A percentile compares a stretch with the other conserved stretches of the same genome.
phyloP scores from a whole-genome alignment of 2,113 vertebrate genomes.

The Zosterops japonicus region DNA sequence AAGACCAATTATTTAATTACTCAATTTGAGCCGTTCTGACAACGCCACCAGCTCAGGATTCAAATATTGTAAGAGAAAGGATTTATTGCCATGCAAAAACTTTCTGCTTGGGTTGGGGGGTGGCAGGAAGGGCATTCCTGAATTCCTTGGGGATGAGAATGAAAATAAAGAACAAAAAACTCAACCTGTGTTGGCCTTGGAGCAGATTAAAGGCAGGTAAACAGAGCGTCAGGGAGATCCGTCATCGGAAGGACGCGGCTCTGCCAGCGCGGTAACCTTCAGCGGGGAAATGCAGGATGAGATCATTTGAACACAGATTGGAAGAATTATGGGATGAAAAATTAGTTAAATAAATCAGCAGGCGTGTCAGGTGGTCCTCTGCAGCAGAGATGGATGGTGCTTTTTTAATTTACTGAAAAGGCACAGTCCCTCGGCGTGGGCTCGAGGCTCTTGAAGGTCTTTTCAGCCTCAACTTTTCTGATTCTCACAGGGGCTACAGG shows the following conservation, averaged over 20 bases:
- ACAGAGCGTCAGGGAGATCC: background rate
- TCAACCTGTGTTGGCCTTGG: background rate
- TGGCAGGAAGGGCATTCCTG: background rate
- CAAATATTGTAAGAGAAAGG: fast-evolving
- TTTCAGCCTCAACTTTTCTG: background rate
- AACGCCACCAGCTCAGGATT: background rate
- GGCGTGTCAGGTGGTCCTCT: background rate
- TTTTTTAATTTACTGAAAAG: constrained; percentile 45
- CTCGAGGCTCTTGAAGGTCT: background rate
- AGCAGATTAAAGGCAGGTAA: constrained; percentile 22
- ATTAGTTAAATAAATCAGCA: constrained; percentile 41
- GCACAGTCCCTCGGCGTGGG: background rate
- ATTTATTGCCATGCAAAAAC: background rate
- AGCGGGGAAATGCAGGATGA: constrained; percentile 24
- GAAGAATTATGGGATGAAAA: constrained; percentile 34
- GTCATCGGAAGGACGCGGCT: constrained; percentile 19
- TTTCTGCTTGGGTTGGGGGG: too few species aligned
- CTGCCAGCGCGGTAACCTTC: constrained; percentile 45
- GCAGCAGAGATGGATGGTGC: constrained; percentile 2
- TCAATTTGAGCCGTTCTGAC: background rate
- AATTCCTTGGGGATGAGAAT: background rate
- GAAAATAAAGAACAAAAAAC: background rate
- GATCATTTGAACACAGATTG: background rate
- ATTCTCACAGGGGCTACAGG: background rate
- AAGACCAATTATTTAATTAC: background rate